Base-by-base conservation (phyloP, 2,113 vertebrate species). In the Physeter macrocephalus region DNA sequence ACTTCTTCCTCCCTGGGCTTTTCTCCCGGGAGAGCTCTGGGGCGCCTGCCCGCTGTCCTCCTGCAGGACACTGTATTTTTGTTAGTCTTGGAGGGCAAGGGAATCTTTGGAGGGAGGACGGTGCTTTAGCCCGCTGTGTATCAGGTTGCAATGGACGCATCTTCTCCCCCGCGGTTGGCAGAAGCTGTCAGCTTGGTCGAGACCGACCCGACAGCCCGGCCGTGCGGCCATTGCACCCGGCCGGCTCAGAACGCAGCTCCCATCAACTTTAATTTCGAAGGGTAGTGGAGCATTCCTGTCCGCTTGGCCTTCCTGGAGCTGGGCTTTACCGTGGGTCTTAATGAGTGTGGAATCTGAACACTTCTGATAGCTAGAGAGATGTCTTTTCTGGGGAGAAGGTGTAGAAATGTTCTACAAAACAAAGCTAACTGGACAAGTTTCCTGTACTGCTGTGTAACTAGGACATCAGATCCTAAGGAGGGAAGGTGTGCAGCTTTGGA, bases 361-460 rank as follows among this genome's bases (percentile, higher is more conserved):
- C 69, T 41, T 12, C 9, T 82, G 13, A 23, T 59, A 41, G 43
- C 25, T 34, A 41, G 61, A 71, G n/a, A 36, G 52, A 62, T 18
- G 39, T 20, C 75, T 78, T 46, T 23, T 2, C n/a, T 43, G 21
- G 34, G 83, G 29, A 6, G 8, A 66, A 85, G 18, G 66, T 31
- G 15, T 59, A 59, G 74, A 43, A 25, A 66, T 75, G 85, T 41
- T 75, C 62, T 52, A 66, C 12, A 10, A 85, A 80, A 17, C 57
- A 64, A 96, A 97, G 93, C 90, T 80, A 61, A 57, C 74, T 66
- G 36, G 18, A 43, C 74, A 83, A 61, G 84, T 94, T 96, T 89
- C 9, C 86, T 39, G 1, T 29, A 20, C 59, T 61, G n/a, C 21
- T 72, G 1, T n/a, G 31, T 31, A 71, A 17, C 5, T 41, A 36